phyloP scores from a whole-genome alignment of 2,113 vertebrate genomes.

The Todiramphus saurophagus region DNA sequence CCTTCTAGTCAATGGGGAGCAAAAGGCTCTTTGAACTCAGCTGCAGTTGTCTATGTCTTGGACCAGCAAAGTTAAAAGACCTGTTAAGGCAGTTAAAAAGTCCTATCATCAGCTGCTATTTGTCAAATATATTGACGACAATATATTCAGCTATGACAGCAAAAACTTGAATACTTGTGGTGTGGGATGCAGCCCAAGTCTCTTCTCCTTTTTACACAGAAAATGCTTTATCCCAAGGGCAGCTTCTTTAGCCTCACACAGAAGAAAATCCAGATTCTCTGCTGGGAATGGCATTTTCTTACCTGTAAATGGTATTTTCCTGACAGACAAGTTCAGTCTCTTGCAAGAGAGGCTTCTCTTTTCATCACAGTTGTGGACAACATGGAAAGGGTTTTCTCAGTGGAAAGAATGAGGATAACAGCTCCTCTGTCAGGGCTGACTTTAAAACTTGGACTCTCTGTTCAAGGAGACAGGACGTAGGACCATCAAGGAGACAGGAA shows the following conservation, averaged over 20 bases:
- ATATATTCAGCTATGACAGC: not conserved
- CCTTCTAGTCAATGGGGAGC: not conserved
- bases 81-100: not conserved
- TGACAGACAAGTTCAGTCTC: not conserved
- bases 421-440: not conserved
- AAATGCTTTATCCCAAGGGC: not conserved
- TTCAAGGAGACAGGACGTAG: not conserved
- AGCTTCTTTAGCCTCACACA: not conserved
- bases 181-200: not conserved
- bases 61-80: not conserved
- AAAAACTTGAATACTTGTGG: not conserved
- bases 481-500: not conserved
- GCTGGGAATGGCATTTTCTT: not conserved
- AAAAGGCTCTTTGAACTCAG: not conserved
- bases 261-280: not conserved
- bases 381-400: not conserved
- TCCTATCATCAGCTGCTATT: not conserved
- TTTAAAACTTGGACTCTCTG: not conserved
- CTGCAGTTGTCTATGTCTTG: not conserved
- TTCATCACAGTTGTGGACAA: constrained; percentile 5
- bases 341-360: not conserved
- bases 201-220: not conserved
- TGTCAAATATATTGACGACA: not conserved
- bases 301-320: constrained; percentile 11
- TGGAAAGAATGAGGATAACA: not conserved